Base-by-base conservation (phyloP, 2,113 vertebrate genomes). In the Vicugna pacos region DNA sequence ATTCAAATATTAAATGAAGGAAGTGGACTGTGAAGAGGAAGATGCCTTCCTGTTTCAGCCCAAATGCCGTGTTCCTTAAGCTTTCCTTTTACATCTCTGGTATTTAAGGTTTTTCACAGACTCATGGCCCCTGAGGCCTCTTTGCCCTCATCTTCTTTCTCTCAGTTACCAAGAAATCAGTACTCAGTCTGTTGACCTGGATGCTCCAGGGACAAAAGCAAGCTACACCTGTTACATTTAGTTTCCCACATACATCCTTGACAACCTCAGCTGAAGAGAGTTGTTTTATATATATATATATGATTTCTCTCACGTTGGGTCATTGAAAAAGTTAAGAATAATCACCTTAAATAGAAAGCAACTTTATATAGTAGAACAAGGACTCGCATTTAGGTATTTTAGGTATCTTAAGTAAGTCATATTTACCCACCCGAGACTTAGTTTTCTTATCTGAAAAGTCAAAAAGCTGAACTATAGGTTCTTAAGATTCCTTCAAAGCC, bases 311-410 rank as follows among this genome's bases (percentile, higher is more conserved):
- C 76, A 92, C 56, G 50, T 46, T 81, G 15, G 20, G 14, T 76
- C 65, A 70, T 95, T 95, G 76, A 92, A 95, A 93, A 94, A 60
- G 10, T 88, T 91, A 93, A 77, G 30, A 92, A 79, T 58, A 87
- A 56, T 80, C 30, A n/a, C 64, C 89, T 91, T 32, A 89, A 85
- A 83, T 13, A 91, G 14, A 95, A 94, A 93, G 13, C 1, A n/a
- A 80, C 89, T 93, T 92, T 42, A 76, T 79, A 1, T 32, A 58
- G 26, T 50, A 80, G 30, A 88, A 81, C 38, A 91, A 87, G 8
- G 13, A 77, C 28, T 91, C 35, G 12, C 81, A 72, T 42, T 42
- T 42, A 42, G 38, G 38, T 42, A n/a, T 72, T 86, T 93, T 52
- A 75, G 35, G 65, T 28, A 54, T 92, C 48, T 83, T 83, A 69